phyloP scores from a whole-genome alignment of 2,888 invertebrate species.

The Nesidiocoris tenuis region DNA sequence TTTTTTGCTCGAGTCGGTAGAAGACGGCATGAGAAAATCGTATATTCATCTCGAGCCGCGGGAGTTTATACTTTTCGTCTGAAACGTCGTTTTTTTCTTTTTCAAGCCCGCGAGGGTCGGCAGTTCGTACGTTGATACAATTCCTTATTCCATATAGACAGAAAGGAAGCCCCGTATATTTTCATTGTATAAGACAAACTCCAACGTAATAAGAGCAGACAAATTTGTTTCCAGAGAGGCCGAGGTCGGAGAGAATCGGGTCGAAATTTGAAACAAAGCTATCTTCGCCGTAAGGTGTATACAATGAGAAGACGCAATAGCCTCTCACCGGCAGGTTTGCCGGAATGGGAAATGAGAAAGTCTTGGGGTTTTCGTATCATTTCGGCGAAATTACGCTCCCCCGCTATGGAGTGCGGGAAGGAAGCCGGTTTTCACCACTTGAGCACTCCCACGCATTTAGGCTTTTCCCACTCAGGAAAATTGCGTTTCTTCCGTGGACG shows the following conservation, averaged over 20 bases:
- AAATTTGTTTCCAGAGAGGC: not conserved
- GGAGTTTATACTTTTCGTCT: not conserved
- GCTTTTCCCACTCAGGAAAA: not conserved
- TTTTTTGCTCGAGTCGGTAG: no score
- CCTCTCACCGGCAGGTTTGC: not conserved
- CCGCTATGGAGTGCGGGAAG: not conserved
- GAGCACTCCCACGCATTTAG: not conserved
- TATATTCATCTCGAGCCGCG: not conserved
- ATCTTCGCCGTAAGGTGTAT: not conserved
- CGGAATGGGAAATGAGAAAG: not conserved
- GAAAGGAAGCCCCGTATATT: not conserved
- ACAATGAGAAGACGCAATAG: not conserved
- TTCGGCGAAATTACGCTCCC: not conserved
- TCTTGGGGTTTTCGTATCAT: not conserved
- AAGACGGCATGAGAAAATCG: no score
- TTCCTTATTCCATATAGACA: not conserved
- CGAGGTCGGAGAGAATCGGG: not conserved
- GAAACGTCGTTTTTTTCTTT: not conserved
- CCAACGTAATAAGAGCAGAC: not conserved
- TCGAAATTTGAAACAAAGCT: not conserved
- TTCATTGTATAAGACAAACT: not conserved
- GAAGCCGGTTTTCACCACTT: not conserved
- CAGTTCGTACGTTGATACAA: not conserved
- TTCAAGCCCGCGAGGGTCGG: not conserved
- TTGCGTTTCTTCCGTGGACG: no score